phyloP scores from a whole-genome alignment of 2,113 vertebrate genomes.

The Sylvicapra grimmia region DNA sequence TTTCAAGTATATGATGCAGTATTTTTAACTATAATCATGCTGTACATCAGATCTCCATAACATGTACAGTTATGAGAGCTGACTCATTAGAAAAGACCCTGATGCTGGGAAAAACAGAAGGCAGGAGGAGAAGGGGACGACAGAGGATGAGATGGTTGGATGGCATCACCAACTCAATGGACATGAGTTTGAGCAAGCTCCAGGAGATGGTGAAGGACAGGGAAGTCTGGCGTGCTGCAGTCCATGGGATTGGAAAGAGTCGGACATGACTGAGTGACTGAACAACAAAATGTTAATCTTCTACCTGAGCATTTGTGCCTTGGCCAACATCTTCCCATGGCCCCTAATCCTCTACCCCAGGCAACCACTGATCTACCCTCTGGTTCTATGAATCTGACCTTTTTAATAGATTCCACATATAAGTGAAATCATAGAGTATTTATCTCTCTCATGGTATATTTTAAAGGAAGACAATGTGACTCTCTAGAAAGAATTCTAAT shows the following conservation, averaged over 20 bases:
- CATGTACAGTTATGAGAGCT: background rate
- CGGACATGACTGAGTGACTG: background rate
- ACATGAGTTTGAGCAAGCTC: background rate
- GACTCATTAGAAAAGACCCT: background rate
- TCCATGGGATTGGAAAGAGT: background rate
- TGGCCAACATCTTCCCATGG: background rate
- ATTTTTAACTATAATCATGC: no score
- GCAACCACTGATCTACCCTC: background rate
- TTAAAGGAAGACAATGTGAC: background rate
- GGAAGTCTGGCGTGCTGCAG: background rate
- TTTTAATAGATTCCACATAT: background rate
- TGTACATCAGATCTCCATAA: accelerated
- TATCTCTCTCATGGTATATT: background rate
- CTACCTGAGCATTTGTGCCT: background rate
- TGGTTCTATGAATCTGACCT: background rate
- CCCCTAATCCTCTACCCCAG: background rate
- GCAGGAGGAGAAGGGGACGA: background rate
- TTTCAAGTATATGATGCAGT: background rate
- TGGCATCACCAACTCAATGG: background rate
- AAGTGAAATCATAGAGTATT: background rate
- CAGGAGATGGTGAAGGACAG: background rate
- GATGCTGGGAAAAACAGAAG: background rate
- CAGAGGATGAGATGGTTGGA: background rate
- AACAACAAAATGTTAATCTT: background rate
- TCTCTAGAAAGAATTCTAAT: background rate